phyloP scores from a whole-genome alignment of 2,113 vertebrate species.

The Ceratotherium simum region DNA sequence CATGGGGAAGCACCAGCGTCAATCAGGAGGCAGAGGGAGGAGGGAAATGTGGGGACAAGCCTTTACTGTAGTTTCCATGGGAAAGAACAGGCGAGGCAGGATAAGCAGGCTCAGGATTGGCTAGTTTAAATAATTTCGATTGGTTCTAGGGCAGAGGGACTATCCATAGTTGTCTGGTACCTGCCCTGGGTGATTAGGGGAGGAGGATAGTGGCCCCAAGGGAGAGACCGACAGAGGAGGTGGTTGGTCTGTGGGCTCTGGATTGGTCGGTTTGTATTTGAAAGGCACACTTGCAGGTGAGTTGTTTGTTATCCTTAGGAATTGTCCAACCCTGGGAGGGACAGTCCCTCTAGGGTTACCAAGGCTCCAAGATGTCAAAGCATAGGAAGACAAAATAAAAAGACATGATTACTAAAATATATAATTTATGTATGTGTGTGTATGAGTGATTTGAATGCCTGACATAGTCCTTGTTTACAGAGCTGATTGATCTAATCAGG shows the following conservation, averaged over 20 bases:
- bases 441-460: background rate
- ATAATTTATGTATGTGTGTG: background rate
- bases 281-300: background rate
- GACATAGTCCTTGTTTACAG: background rate
- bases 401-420: background rate
- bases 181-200: background rate
- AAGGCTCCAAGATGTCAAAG: background rate
- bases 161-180: background rate
- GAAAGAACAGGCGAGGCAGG: background rate
- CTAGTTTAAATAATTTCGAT: background rate
- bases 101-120: background rate
- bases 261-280: background rate
- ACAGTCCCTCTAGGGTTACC: background rate
- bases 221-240: background rate
- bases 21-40: background rate
- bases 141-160: background rate
- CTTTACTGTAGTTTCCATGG: background rate
- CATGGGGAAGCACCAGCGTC: fast-evolving
- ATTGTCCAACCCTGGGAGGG: background rate
- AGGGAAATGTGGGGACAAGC: background rate
- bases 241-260: background rate
- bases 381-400: background rate
- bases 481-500: too few species aligned
- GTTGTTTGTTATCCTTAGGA: background rate
- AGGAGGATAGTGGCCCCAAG: background rate